Evolutionary conservation across 1,140 invertebrate species (phyloP), one percentile per base, ranked within the genome.

Genomic region (Eriosoma lanigerum): DNA sequence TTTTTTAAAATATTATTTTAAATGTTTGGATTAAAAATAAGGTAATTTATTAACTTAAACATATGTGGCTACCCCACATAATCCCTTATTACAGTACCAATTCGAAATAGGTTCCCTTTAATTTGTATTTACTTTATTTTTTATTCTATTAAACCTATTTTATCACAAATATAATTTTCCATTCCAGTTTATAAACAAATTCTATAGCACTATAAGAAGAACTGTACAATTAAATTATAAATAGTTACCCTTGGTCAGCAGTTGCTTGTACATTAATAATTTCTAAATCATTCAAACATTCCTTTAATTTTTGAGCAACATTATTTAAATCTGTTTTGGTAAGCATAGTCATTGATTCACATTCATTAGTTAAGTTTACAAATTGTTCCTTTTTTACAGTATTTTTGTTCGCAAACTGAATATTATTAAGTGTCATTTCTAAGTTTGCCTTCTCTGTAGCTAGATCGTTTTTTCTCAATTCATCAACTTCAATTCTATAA

Each of bases 211-310:
- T n/a, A n/a, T n/a, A n/a, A n/a, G n/a, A n/a, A n/a, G n/a, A n/a
- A n/a, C n/a, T n/a, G n/a, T n/a, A n/a, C n/a, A n/a, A n/a, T n/a
- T n/a, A n/a, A n/a, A n/a, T 26, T 17, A 75, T 56, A 21, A 56
- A 72, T 26, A 19, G 17, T 38, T 78, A 78, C 75, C 56, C 75
- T 60, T 58, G 38, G 17, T 78, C 17, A 10, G 21, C 19, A 0
- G 6, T 29, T 46, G n/a, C 21, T 78, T 46, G 38, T 58, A 48
- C 44, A 62, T 60, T 44, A 62, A 60, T 38, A 9, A 48, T 60
- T 62, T 78, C 75, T 48, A 78, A 48, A 46, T 78, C 75, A 62
- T 78, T 58, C 10, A 78, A 78, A 78, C 38, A 60, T 46, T 78
- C 75, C 26, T 78, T 78, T 60, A 78, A 26, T 46, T 62, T 78